phyloP scores from a whole-genome alignment of 1,140 invertebrate genomes.

The Drosophila sp. region DNA sequence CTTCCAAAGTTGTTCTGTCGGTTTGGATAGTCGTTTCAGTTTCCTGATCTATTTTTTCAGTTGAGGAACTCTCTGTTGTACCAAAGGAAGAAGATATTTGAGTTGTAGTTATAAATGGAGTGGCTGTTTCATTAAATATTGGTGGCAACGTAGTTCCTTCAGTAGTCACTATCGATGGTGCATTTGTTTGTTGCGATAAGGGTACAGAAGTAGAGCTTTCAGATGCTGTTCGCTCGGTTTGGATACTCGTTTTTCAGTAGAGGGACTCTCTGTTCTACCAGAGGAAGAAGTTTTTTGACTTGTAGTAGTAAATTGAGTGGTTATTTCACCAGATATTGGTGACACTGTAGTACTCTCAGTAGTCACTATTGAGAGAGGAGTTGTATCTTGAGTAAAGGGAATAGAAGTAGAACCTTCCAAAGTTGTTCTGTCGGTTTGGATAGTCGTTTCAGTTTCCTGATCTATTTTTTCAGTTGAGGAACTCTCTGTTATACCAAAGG shows the following conservation, averaged over 20 bases:
- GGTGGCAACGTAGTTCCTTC: neutral
- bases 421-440: too few species aligned
- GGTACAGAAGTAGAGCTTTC: neutral
- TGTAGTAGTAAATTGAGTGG: neutral
- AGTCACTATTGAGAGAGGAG: neutral
- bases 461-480: neutral
- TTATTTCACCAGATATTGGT: neutral
- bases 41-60: neutral
- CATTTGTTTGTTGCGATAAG: neutral
- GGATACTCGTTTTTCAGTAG: neutral
- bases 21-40: neutral
- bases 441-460: neutral
- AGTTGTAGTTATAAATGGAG: neutral
- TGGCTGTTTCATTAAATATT: neutral
- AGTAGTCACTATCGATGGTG: neutral
- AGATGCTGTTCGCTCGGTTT: neutral
- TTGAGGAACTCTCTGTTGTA: neutral
- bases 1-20: neutral
- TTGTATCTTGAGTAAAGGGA: neutral
- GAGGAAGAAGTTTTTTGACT: neutral
- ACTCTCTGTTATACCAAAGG: neutral
- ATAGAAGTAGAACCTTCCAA: too few species aligned
- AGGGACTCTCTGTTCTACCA: neutral
- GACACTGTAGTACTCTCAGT: neutral
- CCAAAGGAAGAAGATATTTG: neutral